Percentiles rank a stretch among this genome's conserved stretches.
These are phyloP conservation scores for Strix occidentalis DNA, from an alignment of 2,797 vertebrate genomes.

Conservation along the genomic window DNA sequence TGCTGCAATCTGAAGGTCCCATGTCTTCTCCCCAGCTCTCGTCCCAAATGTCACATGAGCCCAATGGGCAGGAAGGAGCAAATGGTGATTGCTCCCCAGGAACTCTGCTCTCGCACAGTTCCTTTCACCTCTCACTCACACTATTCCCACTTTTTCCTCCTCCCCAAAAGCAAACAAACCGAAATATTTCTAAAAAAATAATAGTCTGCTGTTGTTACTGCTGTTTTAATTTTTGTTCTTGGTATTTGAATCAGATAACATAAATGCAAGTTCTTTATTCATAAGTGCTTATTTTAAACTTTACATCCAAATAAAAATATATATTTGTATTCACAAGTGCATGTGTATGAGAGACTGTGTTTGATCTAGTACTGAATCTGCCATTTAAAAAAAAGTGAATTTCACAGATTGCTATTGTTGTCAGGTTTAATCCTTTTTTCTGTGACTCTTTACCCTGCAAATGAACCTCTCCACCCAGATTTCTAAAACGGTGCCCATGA, in stretches of 20 bases:
- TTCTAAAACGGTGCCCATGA: not conserved
- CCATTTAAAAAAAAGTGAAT: not conserved
- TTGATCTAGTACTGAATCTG: not conserved
- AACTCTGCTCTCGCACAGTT: not conserved
- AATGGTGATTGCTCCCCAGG: not conserved
- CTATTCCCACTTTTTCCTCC: not conserved
- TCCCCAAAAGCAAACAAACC: not conserved
- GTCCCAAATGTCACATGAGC: fast-evolving
- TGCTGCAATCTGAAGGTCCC: not conserved
- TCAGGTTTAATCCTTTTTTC: not conserved
- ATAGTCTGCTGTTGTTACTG: not conserved
- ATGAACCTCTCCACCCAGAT: not conserved
- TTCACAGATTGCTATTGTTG: not conserved
- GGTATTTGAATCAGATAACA: not conserved
- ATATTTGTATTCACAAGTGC: not conserved
- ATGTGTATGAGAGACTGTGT: not conserved
- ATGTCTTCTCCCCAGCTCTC: not conserved
- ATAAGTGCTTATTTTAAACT: not conserved
- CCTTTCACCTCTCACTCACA: not conserved
- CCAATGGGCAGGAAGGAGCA: not conserved
- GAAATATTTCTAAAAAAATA: not conserved
- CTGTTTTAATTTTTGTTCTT: not conserved
- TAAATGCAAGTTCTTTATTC: not conserved
- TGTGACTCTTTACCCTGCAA: not conserved
- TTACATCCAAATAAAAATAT: not conserved